These are phyloP conservation scores for Diabrotica balteata DNA, from an alignment of 2,888 invertebrate genomes.

Conservation along the genomic window DNA sequence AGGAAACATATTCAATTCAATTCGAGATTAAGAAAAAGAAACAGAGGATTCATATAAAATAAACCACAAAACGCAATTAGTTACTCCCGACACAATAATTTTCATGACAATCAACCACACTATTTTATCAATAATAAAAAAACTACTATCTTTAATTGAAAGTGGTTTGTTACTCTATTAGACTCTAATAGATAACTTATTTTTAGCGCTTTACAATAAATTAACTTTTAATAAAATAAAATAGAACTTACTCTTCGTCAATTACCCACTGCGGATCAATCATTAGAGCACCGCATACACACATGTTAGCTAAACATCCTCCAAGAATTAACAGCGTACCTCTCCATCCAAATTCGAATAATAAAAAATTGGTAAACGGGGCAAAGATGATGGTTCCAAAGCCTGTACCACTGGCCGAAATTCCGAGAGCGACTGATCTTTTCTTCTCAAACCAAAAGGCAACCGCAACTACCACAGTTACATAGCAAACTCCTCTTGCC, in stretches of 20 bases:
- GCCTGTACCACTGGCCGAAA: constrained; percentile 88
- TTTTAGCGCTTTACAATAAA: no score
- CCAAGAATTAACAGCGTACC: constrained; percentile 82
- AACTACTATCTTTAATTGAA: no score
- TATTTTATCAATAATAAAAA: no score
- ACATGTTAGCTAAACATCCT: constrained; percentile 83
- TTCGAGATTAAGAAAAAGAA: no score
- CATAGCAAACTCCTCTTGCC: constrained; percentile 84
- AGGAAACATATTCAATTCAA: no score
- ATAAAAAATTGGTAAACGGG: constrained; percentile 80
- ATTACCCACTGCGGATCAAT: constrained; percentile 86
- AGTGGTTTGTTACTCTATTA: no score
- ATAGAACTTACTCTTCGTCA: constrained; percentile 62
- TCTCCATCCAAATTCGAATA: constrained; percentile 82
- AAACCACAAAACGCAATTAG: no score
- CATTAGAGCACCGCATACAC: constrained; percentile 86
- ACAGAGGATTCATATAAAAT: no score
- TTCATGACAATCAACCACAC: no score
- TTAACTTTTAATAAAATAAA: neutral
- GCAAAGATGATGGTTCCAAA: constrained; percentile 91
- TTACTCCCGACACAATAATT: no score
- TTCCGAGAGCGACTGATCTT: constrained; percentile 82
- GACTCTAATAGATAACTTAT: no score
- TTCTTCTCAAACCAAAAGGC: constrained; percentile 93
- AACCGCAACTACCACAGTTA: constrained; percentile 90